phyloP scores from a whole-genome alignment of 37 sponge, comb jelly and placozoan species.

The Sycon ciliatum region DNA sequence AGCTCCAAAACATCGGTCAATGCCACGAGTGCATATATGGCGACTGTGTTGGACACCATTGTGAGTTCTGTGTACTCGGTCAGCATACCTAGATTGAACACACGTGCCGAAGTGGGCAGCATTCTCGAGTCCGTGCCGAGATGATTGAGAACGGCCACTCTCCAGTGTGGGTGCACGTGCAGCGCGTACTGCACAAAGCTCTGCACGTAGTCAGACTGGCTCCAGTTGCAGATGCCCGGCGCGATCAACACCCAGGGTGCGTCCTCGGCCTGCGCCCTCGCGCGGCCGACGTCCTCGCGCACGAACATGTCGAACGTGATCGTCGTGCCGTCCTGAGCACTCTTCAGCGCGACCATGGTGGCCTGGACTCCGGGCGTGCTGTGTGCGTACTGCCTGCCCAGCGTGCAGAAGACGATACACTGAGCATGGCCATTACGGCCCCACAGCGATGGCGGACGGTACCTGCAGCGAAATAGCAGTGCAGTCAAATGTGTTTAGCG shows the following conservation, averaged over 20 bases:
- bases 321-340: conserved; percentile 66
- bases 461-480: conserved; percentile 42
- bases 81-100: conserved; percentile 73
- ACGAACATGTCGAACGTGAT: conserved; percentile 60
- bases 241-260: conserved; percentile 36
- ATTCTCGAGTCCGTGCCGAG: conserved; percentile 47
- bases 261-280: not conserved
- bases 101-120: conserved; percentile 46
- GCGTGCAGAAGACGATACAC: conserved; percentile 45
- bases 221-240: conserved; percentile 67
- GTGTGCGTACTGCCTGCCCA: conserved; percentile 32
- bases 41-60: no score
- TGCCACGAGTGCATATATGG: no score
- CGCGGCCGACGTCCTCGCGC: conserved; percentile 19
- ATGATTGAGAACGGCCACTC: conserved; percentile 75
- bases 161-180: conserved; percentile 33
- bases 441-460: conserved; percentile 65
- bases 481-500: no score
- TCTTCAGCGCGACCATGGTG: conserved; percentile 1
- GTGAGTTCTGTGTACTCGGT: no score
- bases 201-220: conserved; percentile 51
- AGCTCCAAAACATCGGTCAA: no score
- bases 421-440: conserved; percentile 68
- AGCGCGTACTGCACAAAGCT: conserved; percentile 21
- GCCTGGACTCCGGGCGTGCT: conserved; percentile 13